These are phyloP conservation scores for Thamnophis sirtalis DNA, from an alignment of 2,113 vertebrate species.

Conservation along the genomic window DNA sequence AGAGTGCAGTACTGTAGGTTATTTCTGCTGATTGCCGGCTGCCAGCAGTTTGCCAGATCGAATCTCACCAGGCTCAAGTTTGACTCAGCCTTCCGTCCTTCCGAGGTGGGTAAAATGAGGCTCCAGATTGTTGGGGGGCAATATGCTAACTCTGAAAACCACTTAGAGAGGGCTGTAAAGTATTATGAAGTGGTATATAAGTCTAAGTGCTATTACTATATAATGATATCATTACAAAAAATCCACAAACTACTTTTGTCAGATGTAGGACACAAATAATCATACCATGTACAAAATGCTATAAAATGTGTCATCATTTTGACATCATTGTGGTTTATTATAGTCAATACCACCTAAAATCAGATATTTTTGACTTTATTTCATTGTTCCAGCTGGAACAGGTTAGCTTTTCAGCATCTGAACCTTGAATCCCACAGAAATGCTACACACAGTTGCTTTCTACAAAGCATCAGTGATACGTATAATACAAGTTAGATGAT, in stretches of 20 bases:
- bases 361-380: neutral
- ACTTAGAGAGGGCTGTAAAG: too few species aligned
- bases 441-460: neutral
- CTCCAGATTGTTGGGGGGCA: too few species aligned
- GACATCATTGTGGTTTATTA: neutral
- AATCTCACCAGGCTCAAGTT: too few species aligned
- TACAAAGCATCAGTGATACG: neutral
- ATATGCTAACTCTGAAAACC: too few species aligned
- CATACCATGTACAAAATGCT: neutral
- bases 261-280: neutral
- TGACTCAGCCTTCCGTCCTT: too few species aligned
- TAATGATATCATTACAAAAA: neutral
- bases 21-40: too few species aligned
- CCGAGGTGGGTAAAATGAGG: too few species aligned
- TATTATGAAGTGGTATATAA: too few species aligned
- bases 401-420: neutral
- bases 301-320: neutral
- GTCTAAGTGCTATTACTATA: too few species aligned
- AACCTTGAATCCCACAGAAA: neutral
- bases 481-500: neutral
- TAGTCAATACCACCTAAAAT: neutral
- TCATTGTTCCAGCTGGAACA: neutral
- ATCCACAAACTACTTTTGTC: neutral
- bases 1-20: too few species aligned
- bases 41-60: too few species aligned